Evolutionary conservation across 2,113 vertebrate genomes (phyloP).

Genomic region (Gadus macrocephalus): DNA sequence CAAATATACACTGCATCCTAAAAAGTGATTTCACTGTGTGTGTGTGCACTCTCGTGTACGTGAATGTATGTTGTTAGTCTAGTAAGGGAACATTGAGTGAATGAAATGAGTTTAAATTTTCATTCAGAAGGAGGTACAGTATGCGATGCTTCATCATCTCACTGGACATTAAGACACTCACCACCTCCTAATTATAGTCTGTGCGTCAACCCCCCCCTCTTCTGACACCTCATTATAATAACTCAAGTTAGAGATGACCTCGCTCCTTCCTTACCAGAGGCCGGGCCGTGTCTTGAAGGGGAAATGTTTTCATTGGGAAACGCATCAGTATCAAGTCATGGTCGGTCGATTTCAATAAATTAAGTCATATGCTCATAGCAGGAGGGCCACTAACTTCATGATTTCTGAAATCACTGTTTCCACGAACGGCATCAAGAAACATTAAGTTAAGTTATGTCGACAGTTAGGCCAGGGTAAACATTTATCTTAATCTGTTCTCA

Average conservation of each 20-base stretch:
- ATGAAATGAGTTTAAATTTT: neutral
- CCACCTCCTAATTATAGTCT: constrained; percentile 28
- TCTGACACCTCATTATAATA: constrained; percentile 25
- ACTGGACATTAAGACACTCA: constrained; percentile 5
- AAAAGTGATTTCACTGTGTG: too few species aligned
- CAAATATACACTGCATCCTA: too few species aligned
- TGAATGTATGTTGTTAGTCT: too few species aligned
- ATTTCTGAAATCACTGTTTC: neutral
- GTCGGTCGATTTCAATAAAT: constrained; percentile 21
- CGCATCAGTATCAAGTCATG: neutral
- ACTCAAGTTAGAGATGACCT: constrained; percentile 26
- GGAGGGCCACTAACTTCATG: constrained; percentile 10
- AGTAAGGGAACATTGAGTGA: neutral
- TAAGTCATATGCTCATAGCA: constrained; percentile 18
- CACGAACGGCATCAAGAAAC: neutral
- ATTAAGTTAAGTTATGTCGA: constrained; percentile 28
- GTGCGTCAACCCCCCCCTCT: constrained; percentile 14
- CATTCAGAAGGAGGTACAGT: neutral
- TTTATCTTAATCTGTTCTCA: constrained; percentile 31
- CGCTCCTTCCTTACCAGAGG: constrained; percentile 8
- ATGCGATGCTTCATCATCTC: neutral
- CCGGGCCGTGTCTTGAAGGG: constrained; percentile 11
- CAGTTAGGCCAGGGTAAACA: constrained; percentile 15
- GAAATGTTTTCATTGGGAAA: constrained; percentile 5
- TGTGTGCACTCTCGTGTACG: too few species aligned